These are phyloP conservation scores for Bambusicola thoracicus DNA, from an alignment of 2,113 vertebrate genomes.

Conservation along the genomic window DNA sequence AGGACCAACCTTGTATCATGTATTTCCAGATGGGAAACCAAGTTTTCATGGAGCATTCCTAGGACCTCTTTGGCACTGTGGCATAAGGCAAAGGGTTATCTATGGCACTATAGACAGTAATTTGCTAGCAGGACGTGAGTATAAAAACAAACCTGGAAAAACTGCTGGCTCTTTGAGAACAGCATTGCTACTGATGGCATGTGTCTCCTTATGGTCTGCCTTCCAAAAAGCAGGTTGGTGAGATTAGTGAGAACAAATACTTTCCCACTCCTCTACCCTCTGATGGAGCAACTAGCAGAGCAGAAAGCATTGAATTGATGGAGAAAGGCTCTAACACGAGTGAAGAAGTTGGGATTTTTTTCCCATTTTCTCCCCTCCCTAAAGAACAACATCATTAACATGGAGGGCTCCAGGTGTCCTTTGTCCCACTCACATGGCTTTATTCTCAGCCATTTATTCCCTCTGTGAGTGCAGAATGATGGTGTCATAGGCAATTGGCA, in stretches of 20 bases:
- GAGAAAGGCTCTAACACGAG: not conserved
- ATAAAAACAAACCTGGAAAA: not conserved
- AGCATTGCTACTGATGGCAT: accelerated
- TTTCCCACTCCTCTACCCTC: not conserved
- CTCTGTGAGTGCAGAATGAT: not conserved
- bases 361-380: not conserved
- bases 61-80: not conserved
- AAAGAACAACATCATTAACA: not conserved
- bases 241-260: not conserved
- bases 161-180: not conserved
- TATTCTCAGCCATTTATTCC: not conserved
- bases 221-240: not conserved
- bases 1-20: not conserved
- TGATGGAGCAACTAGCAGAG: not conserved
- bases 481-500: not conserved
- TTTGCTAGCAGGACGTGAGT: not conserved
- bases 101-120: not conserved
- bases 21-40: not conserved
- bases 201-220: not conserved
- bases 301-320: not conserved
- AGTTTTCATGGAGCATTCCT: not conserved
- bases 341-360: not conserved
- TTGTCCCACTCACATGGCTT: not conserved
- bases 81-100: not conserved
- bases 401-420: not conserved